Conservation (phyloP, 2,113 vertebrate species). For the Triplophysa tibetana region DNA sequence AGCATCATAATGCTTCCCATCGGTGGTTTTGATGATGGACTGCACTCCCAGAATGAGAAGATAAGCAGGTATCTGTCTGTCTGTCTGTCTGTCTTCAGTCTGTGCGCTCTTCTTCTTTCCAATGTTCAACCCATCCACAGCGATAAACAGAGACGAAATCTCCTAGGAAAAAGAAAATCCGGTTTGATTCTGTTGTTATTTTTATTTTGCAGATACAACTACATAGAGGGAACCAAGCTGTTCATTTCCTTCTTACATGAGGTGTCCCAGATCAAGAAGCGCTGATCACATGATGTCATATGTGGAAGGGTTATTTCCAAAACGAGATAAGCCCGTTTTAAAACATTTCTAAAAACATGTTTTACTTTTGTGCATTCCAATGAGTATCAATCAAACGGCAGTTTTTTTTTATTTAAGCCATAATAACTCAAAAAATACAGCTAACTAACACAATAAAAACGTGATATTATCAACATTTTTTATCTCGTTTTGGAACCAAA, state of each 20-base stretch:
- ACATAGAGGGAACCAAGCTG: constrained; percentile 77
- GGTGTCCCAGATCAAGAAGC: constrained; percentile 66
- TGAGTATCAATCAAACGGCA: no score
- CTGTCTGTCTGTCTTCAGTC: neutral
- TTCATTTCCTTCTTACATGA: constrained; percentile 74
- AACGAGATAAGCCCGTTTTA: no score
- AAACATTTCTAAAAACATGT: no score
- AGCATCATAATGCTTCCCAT: constrained; percentile 80
- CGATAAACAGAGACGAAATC: no score
- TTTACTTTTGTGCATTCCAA: no score
- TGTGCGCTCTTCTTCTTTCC: no score
- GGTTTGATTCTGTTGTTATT: constrained; percentile 2
- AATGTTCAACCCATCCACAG: neutral
- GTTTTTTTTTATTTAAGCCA: no score
- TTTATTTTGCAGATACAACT: constrained; percentile 70
- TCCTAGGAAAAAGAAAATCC: neutral
- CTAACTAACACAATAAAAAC: neutral
- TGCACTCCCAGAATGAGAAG: constrained; percentile 82
- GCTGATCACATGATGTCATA: neutral
- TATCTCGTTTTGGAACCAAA: no score
- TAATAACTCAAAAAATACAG: no score
- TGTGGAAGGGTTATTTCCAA: no score
- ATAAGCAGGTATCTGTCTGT: constrained; percentile 71
- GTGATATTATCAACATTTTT: no score
- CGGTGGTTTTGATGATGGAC: constrained; percentile 76